A percentile compares a stretch with the other conserved stretches of the same genome.
Evolutionary conservation across 2,797 vertebrate species (phyloP).

Genomic region (Alfaro cultratus): DNA sequence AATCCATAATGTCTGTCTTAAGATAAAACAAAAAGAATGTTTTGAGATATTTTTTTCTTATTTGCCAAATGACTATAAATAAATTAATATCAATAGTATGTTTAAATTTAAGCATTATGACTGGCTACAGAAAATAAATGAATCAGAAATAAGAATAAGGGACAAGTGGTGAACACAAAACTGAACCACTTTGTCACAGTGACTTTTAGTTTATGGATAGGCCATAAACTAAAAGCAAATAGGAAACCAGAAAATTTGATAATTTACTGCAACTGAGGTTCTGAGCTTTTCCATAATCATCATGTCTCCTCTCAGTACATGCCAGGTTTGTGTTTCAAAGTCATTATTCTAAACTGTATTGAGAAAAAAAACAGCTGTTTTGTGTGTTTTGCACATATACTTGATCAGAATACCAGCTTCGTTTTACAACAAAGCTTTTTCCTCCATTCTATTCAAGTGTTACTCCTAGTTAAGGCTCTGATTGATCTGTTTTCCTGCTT

Average conservation of each 20-base stretch:
- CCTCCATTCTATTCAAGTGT: conserved; percentile 23
- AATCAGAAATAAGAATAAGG: too few species aligned
- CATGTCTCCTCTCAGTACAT: not conserved
- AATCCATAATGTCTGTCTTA: not conserved
- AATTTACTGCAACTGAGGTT: conserved; percentile 10
- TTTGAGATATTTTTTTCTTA: not conserved
- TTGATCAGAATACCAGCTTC: conserved; percentile 39
- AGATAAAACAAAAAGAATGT: not conserved
- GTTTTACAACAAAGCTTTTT: conserved; percentile 28
- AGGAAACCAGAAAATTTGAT: conserved; percentile 6
- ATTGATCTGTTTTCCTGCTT: conserved; percentile 58
- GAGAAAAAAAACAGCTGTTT: not conserved
- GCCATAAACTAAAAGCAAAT: not conserved
- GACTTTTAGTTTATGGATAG: not conserved
- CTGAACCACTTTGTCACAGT: too few species aligned
- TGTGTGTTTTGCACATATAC: conserved; percentile 7
- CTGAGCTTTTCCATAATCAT: conserved; percentile 7
- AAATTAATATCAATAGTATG: not conserved
- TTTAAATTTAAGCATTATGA: too few species aligned
- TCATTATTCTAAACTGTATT: not conserved
- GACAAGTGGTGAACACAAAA: too few species aligned
- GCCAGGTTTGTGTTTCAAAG: conserved; percentile 5
- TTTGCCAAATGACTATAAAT: not conserved
- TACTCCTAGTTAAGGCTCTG: conserved; percentile 45
- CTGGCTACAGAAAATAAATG: too few species aligned